phyloP scores from a whole-genome alignment of 2,797 vertebrate genomes.

The Avahi laniger region DNA sequence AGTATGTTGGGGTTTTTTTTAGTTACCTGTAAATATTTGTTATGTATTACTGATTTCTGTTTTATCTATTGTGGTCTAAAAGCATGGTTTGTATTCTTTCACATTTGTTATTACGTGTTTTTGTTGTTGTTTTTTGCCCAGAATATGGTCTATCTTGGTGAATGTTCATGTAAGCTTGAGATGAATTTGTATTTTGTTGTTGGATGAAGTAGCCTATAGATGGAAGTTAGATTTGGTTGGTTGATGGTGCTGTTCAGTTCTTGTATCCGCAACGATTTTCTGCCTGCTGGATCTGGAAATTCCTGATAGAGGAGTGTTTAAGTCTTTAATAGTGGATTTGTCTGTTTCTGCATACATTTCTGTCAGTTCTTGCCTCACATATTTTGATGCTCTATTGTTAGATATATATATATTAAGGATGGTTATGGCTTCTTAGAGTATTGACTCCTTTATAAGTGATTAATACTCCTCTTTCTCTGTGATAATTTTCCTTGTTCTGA shows the following conservation, averaged over 20 bases:
- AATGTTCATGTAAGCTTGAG: not conserved
- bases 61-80: not conserved
- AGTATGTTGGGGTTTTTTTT: not conserved
- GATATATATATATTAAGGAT: not conserved
- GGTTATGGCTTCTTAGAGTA: not conserved
- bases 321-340: not conserved
- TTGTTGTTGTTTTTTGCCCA: not conserved
- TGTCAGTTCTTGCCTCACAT: not conserved
- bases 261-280: not conserved
- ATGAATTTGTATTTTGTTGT: not conserved
- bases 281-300: not conserved
- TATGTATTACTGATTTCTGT: not conserved
- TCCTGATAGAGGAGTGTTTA: not conserved
- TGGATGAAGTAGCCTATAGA: not conserved
- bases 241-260: not conserved
- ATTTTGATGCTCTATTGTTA: not conserved
- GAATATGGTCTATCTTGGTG: not conserved
- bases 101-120: not conserved
- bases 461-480: not conserved
- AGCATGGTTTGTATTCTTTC: not conserved
- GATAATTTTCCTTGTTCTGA: not conserved
- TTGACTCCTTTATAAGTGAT: not conserved
- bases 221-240: not conserved
- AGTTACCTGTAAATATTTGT: not conserved
- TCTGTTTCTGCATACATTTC: not conserved